Conservation (phyloP, 2,113 vertebrate genomes). For the Nesoenas mayeri region DNA sequence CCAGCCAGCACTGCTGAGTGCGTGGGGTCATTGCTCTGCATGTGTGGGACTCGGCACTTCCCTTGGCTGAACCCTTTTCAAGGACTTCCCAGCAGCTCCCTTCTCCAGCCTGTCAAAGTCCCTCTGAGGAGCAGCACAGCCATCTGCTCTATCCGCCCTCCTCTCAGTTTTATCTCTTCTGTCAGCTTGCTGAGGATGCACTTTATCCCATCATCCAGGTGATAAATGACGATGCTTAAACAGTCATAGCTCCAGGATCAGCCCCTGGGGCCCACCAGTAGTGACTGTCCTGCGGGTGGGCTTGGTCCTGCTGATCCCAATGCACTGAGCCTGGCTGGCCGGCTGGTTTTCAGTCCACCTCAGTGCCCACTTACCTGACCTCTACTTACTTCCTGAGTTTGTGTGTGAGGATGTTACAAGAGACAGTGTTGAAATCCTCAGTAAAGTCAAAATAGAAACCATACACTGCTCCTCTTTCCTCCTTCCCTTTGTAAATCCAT, state of each 20-base stretch:
- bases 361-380: background rate
- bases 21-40: background rate
- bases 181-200: background rate
- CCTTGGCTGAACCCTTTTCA: background rate
- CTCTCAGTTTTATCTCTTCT: background rate
- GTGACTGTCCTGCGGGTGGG: background rate
- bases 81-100: background rate
- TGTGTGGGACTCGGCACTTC: background rate
- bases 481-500: background rate
- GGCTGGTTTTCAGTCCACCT: background rate
- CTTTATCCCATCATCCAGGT: background rate
- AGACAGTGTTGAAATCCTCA: background rate
- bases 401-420: background rate
- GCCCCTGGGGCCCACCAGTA: background rate
- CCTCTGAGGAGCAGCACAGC: background rate
- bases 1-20: background rate
- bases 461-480: background rate
- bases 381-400: background rate
- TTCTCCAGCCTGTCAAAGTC: background rate
- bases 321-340: background rate
- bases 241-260: background rate
- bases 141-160: background rate
- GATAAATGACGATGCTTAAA: background rate
- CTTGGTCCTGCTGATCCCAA: background rate
- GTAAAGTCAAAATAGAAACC: background rate